Conservation (phyloP, 2,113 vertebrate species). For the Corvus moneduloides region DNA sequence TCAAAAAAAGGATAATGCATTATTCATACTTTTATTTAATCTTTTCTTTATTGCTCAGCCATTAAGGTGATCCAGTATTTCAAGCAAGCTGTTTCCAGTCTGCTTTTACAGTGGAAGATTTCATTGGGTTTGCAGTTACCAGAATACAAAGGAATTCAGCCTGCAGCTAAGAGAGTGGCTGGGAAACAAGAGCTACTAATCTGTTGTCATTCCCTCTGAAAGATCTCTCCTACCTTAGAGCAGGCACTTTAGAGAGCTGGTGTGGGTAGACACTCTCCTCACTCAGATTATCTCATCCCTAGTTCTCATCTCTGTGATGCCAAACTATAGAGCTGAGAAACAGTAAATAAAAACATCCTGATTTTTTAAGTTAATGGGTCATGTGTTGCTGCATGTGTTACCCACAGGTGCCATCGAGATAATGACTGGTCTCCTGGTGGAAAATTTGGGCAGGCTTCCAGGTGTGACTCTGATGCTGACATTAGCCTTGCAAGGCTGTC, state of each 20-base stretch:
- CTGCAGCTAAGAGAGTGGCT: rapidly evolving
- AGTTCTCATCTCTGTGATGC: not conserved
- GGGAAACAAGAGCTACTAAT: not conserved
- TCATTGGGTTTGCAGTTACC: not conserved
- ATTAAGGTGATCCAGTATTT: not conserved
- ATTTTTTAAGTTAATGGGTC: not conserved
- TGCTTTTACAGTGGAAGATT: not conserved
- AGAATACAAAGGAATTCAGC: not conserved
- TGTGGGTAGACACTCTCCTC: not conserved
- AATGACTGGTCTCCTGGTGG: not conserved
- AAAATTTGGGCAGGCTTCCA: constrained; percentile 2
- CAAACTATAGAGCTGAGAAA: not conserved
- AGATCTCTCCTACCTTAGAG: not conserved
- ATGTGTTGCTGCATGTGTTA: not conserved
- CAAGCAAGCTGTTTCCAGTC: not conserved
- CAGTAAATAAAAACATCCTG: not conserved
- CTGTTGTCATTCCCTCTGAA: not conserved
- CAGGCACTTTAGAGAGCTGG: not conserved
- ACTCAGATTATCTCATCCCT: not conserved
- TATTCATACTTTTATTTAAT: not conserved
- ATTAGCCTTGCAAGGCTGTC: not conserved
- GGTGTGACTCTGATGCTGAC: not conserved
- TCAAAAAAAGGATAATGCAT: not conserved
- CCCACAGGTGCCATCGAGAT: not conserved
- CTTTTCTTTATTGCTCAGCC: not conserved